Evolutionary conservation across 2,797 vertebrate species (phyloP).

Genomic region (Ispidina picta): DNA sequence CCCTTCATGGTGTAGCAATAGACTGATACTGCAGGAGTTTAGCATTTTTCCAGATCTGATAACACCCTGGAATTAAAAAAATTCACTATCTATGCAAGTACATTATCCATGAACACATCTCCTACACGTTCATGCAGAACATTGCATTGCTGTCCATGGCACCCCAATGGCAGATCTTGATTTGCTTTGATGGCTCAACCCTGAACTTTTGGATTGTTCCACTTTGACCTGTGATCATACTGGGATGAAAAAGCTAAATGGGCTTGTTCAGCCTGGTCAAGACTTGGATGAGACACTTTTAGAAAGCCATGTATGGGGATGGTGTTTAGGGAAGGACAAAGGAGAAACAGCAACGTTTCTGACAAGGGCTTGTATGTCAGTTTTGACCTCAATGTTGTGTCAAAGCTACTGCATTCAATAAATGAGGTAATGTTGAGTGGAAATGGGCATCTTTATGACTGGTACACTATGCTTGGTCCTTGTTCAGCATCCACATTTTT

Average conservation of each 20-base stretch:
- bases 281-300: neutral
- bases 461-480: neutral
- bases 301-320: neutral
- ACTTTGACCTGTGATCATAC: neutral
- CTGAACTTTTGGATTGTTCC: neutral
- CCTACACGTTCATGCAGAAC: neutral
- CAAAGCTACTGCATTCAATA: neutral
- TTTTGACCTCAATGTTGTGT: neutral
- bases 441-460: neutral
- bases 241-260: neutral
- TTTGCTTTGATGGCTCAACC: neutral
- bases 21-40: neutral
- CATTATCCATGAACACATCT: slow-evolving; percentile 15
- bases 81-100: neutral
- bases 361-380: neutral
- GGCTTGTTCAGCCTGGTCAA: neutral
- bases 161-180: neutral
- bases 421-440: neutral
- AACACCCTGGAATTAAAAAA: slow-evolving; percentile 44
- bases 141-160: neutral
- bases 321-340: neutral
- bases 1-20: neutral
- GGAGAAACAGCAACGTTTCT: neutral
- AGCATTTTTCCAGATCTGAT: slow-evolving; percentile 60
- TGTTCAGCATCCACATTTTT: neutral